Conservation (phyloP, 2,113 vertebrate genomes). For the Toxotes chatareus region DNA sequence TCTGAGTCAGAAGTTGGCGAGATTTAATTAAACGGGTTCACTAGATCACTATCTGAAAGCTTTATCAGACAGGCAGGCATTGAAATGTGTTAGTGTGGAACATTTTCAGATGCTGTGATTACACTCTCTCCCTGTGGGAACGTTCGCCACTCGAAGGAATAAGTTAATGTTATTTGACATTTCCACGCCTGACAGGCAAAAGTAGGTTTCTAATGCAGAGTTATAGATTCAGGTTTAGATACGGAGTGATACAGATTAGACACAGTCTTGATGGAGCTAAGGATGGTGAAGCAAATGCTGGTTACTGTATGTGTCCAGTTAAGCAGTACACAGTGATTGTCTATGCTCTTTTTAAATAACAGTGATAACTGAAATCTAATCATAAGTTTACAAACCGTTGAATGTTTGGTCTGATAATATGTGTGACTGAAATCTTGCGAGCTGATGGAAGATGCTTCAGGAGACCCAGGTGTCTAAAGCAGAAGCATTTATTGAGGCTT, state of each 20-base stretch:
- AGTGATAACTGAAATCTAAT: too few species aligned
- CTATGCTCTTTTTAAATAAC: too few species aligned
- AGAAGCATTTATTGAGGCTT: too few species aligned
- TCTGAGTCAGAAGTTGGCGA: conserved; percentile 38
- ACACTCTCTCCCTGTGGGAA: conserved; percentile 1
- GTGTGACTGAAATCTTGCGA: too few species aligned
- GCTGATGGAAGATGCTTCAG: too few species aligned
- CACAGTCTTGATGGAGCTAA: not conserved
- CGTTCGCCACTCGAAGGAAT: conserved; percentile 24
- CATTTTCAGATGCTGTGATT: conserved; percentile 43
- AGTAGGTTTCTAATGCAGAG: conserved; percentile 7
- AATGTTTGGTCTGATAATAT: too few species aligned
- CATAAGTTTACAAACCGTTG: too few species aligned
- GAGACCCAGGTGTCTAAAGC: too few species aligned
- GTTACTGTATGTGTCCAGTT: not conserved
- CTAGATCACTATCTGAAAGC: conserved; percentile 45
- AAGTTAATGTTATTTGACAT: conserved; percentile 42
- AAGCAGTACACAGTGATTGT: not conserved
- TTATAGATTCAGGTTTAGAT: conserved; percentile 26
- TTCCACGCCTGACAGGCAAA: conserved; percentile 34
- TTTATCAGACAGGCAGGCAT: conserved; percentile 43
- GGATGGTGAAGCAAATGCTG: not conserved
- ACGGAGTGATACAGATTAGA: conserved; percentile 4
- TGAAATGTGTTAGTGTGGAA: conserved; percentile 33
- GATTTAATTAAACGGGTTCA: conserved; percentile 69